These are phyloP conservation scores for Cichlasoma orientale DNA, from an alignment of 2,797 vertebrate species.

Conservation along the genomic window DNA sequence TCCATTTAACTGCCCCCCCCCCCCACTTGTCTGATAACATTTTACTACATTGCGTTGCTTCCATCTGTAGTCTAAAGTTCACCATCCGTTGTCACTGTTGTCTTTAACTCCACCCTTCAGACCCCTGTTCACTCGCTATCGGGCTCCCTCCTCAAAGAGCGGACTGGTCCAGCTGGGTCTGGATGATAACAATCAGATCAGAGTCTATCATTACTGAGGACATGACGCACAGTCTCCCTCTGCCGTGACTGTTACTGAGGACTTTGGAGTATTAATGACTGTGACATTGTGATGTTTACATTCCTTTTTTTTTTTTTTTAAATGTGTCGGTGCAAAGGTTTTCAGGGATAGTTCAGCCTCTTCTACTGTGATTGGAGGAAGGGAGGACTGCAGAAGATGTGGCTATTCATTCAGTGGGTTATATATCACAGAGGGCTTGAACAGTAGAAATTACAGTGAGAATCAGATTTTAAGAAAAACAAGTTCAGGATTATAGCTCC, in stretches of 20 bases:
- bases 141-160: constrained; percentile 56
- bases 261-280: constrained; percentile 22
- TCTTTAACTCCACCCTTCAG: constrained; percentile 84
- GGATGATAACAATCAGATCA: constrained; percentile 88
- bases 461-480: not conserved
- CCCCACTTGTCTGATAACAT: not conserved
- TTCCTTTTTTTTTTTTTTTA: not conserved
- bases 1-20: too few species aligned
- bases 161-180: constrained; percentile 87
- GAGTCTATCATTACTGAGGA: constrained; percentile 86
- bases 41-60: not conserved
- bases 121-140: constrained; percentile 77
- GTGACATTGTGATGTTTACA: constrained; percentile 12
- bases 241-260: constrained; percentile 3
- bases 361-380: constrained; percentile 16
- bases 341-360: constrained; percentile 21
- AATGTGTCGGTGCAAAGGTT: constrained; percentile 2
- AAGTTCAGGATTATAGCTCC: not conserved
- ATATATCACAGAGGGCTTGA: not conserved
- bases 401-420: constrained; percentile 19
- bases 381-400: not conserved
- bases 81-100: not conserved
- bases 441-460: not conserved
- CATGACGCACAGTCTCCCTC: not conserved
- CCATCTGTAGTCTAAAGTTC: not conserved